phyloP scores from a whole-genome alignment of 2,888 invertebrate genomes.

The Punctoribates punctum region DNA sequence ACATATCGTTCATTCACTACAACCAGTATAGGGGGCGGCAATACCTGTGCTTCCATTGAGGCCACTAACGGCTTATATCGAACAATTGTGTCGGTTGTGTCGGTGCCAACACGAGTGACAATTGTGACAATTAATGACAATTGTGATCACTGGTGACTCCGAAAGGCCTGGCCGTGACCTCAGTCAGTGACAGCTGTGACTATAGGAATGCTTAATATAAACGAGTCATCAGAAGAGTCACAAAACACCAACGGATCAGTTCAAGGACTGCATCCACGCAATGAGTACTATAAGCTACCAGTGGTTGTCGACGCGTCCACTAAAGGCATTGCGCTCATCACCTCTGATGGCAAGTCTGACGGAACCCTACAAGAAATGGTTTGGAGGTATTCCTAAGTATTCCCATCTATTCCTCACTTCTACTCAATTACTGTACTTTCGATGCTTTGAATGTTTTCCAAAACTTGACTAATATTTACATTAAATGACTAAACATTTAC shows the following conservation, averaged over 20 bases:
- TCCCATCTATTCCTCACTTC: neutral
- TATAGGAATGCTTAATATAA: constrained; percentile 40
- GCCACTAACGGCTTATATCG: neutral
- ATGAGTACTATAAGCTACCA: constrained; percentile 40
- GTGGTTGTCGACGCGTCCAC: constrained; percentile 37
- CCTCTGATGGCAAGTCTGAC: constrained; percentile 38
- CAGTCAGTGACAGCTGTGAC: constrained; percentile 1
- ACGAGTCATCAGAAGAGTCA: constrained; percentile 36
- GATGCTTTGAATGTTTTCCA: no score
- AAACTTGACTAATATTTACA: neutral
- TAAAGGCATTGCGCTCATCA: constrained; percentile 39
- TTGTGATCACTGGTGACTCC: neutral
- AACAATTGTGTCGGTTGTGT: no score
- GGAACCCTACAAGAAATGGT: constrained; percentile 38
- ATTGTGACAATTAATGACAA: neutral
- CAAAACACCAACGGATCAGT: constrained; percentile 34
- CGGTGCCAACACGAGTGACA: no score
- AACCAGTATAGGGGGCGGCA: neutral
- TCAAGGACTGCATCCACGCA: constrained; percentile 37
- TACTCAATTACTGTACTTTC: no score
- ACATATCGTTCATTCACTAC: neutral
- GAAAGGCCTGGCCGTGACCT: neutral
- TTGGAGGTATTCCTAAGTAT: constrained; percentile 32
- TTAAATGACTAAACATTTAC: neutral
- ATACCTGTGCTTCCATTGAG: neutral